Evolutionary conservation across 2,113 vertebrate genomes (phyloP).

Genomic region (Sceloporus tristichus): DNA sequence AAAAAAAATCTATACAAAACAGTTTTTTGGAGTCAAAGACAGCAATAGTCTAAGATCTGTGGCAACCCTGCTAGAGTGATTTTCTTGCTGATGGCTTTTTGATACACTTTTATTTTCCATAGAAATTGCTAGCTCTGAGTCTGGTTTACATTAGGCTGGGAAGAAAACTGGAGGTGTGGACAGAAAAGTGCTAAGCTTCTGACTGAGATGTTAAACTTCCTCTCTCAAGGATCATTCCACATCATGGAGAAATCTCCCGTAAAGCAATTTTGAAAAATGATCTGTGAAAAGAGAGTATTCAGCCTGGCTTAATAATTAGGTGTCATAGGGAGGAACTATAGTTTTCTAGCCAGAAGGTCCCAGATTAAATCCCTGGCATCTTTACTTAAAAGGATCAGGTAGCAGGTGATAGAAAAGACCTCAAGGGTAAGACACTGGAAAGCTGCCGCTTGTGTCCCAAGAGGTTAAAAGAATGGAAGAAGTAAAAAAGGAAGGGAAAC

Average conservation of each 20-base stretch:
- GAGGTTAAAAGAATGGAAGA: no score
- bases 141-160: constrained; percentile 72
- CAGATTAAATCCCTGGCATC: not conserved
- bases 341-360: not conserved
- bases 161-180: constrained; percentile 70
- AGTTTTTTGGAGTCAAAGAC: not conserved
- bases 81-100: constrained; percentile 47
- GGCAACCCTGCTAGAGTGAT: constrained; percentile 17
- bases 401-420: not conserved
- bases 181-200: constrained; percentile 73
- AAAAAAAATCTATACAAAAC: constrained; percentile 33
- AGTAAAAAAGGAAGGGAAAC: no score
- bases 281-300: constrained; percentile 60
- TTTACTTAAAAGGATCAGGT: not conserved
- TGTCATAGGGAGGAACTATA: not conserved
- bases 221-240: constrained; percentile 69
- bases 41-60: constrained; percentile 28
- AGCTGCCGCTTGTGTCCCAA: not conserved
- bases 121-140: constrained; percentile 55
- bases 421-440: not conserved
- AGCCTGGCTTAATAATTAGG: constrained; percentile 1
- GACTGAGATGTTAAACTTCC: constrained; percentile 71
- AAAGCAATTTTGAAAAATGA: constrained; percentile 64
- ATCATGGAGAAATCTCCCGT: constrained; percentile 71
- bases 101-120: constrained; percentile 56